Conservation (phyloP, 1,140 invertebrate genomes). For the Polypedilum pembai region DNA sequence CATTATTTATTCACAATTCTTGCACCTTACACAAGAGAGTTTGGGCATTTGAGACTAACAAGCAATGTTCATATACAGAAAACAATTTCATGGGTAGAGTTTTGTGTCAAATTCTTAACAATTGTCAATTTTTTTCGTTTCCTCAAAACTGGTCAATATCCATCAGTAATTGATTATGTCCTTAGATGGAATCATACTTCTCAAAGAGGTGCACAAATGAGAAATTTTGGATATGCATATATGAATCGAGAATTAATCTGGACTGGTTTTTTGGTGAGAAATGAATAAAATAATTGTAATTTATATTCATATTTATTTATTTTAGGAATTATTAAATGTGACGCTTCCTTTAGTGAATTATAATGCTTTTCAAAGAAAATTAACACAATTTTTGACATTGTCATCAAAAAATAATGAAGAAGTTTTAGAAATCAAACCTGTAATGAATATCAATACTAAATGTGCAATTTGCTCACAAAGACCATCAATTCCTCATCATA, state of each 20-base stretch:
- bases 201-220: conserved; percentile 44
- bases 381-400: conserved; percentile 43
- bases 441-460: conserved; percentile 43
- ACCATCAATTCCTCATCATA: conserved; percentile 53
- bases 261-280: conserved; percentile 59
- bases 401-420: conserved; percentile 20
- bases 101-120: conserved; percentile 47
- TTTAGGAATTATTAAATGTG: conserved; percentile 53
- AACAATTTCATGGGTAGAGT: conserved; percentile 47
- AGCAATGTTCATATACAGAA: conserved; percentile 37
- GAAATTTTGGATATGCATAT: conserved; percentile 50
- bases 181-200: conserved; percentile 47
- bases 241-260: conserved; percentile 59
- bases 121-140: conserved; percentile 56
- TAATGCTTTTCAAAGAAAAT: conserved; percentile 45
- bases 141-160: conserved; percentile 52
- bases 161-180: conserved; percentile 51
- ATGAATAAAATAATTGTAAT: conserved; percentile 27
- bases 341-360: conserved; percentile 53
- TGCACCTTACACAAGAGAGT: conserved; percentile 49
- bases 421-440: conserved; percentile 34
- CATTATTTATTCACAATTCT: conserved; percentile 49
- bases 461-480: conserved; percentile 50
- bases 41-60: conserved; percentile 46
- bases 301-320: conserved; percentile 29